Evolutionary conservation across 2,888 invertebrate genomes (phyloP).

Genomic region (Acanthosepion lycidas): DNA sequence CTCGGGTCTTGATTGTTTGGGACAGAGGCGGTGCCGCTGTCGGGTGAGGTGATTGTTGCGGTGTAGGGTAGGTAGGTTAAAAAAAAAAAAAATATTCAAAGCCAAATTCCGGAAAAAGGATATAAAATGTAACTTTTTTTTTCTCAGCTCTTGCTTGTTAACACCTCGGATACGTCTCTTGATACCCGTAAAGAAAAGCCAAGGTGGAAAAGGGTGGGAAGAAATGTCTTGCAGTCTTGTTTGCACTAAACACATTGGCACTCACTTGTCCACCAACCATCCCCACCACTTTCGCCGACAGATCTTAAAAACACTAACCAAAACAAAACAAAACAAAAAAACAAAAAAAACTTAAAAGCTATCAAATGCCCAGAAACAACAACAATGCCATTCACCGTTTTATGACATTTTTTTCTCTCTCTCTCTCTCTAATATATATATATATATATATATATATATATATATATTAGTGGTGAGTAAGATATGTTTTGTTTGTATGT

Average conservation of each 20-base stretch:
- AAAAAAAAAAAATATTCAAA: not conserved
- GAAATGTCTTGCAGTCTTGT: not conserved
- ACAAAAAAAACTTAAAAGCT: not conserved
- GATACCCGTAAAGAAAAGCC: not conserved
- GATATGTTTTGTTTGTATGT: not conserved
- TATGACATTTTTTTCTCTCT: not conserved
- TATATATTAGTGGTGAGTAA: not conserved
- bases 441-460: conserved; percentile 2
- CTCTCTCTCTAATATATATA: not conserved
- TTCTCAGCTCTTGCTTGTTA: not conserved
- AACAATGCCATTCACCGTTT: not conserved
- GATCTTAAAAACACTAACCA: not conserved
- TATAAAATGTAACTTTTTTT: not conserved
- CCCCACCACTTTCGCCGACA: not conserved
- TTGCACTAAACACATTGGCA: not conserved
- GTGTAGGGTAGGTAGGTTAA: not conserved
- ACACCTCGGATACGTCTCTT: not conserved
- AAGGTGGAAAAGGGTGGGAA: not conserved
- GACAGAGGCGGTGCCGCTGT: not conserved
- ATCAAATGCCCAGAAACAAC: not conserved
- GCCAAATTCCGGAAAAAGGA: not conserved
- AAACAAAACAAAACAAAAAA: not conserved
- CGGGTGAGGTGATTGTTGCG: not conserved
- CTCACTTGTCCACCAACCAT: not conserved
- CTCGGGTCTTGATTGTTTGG: not conserved